These are phyloP conservation scores for Polydrusus pterygomalis DNA, from an alignment of 2,888 invertebrate genomes.

Conservation along the genomic window DNA sequence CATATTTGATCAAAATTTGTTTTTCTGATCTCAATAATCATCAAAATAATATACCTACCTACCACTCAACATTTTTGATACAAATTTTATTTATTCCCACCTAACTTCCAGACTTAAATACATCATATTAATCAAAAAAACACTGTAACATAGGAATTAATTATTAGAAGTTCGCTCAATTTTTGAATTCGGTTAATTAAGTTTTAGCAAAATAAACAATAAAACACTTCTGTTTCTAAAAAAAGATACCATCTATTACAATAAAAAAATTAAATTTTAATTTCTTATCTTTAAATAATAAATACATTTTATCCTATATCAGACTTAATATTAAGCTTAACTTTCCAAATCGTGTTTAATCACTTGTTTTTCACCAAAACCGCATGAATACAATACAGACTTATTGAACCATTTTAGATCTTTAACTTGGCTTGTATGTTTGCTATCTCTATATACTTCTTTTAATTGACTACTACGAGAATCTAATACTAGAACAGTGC, in stretches of 20 bases:
- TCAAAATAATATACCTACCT: too few relatives aligned
- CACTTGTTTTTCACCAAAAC: conserved; percentile 73
- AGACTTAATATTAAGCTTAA: neutral
- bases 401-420: conserved; percentile 75
- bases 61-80: too few relatives aligned
- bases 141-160: too few relatives aligned
- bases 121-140: too few relatives aligned
- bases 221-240: neutral
- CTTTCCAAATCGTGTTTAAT: conserved; percentile 33
- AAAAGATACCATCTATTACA: neutral
- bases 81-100: too few relatives aligned
- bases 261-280: neutral
- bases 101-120: too few relatives aligned
- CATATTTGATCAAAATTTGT: too few relatives aligned
- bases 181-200: neutral
- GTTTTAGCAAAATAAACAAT: too few relatives aligned
- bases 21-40: too few relatives aligned
- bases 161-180: too few relatives aligned
- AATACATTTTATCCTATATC: too few relatives aligned
- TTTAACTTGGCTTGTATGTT: conserved; percentile 75
- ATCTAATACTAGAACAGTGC: conserved; percentile 71
- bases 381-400: conserved; percentile 75
- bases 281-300: neutral
- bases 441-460: conserved; percentile 70
- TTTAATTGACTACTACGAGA: conserved; percentile 65